phyloP scores from a whole-genome alignment of 2,888 invertebrate genomes.

The Xestoiulus laeticollis region DNA sequence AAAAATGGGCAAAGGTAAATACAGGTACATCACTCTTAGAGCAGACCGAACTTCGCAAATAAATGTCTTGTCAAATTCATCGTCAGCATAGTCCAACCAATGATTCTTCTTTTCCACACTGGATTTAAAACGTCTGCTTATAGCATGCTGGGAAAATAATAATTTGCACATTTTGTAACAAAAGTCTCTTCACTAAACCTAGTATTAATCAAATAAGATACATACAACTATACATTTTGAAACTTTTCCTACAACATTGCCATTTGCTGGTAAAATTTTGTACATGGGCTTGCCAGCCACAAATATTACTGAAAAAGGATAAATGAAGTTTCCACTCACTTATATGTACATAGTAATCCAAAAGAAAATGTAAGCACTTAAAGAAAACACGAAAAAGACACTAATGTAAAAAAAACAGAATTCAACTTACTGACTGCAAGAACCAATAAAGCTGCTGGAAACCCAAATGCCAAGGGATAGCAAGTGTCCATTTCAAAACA shows the following conservation, averaged over 20 bases:
- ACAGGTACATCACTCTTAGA: conserved; percentile 79
- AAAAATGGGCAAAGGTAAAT: conserved; percentile 92
- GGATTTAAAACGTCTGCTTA: not conserved
- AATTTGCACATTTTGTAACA: not conserved
- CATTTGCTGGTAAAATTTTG: conserved; percentile 78
- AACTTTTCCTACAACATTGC: conserved; percentile 83
- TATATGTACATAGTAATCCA: no score
- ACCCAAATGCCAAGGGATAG: conserved; percentile 86
- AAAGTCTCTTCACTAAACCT: not conserved
- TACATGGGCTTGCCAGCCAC: conserved; percentile 80
- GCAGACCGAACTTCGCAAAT: conserved; percentile 67
- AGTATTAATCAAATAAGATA: not conserved
- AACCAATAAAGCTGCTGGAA: conserved; percentile 87
- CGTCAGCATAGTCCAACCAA: not conserved
- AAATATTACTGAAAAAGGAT: conserved; percentile 72
- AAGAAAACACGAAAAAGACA: not conserved
- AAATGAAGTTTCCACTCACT: not conserved
- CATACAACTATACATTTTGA: conserved; percentile 76
- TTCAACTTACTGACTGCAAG: conserved; percentile 74
- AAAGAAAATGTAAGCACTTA: not conserved
- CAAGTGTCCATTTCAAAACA: conserved; percentile 82
- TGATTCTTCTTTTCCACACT: not conserved
- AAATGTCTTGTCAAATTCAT: not conserved
- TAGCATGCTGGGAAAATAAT: not conserved
- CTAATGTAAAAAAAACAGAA: not conserved